phyloP scores from a whole-genome alignment of 2,113 vertebrate species.

The Onychostoma macrolepis region DNA sequence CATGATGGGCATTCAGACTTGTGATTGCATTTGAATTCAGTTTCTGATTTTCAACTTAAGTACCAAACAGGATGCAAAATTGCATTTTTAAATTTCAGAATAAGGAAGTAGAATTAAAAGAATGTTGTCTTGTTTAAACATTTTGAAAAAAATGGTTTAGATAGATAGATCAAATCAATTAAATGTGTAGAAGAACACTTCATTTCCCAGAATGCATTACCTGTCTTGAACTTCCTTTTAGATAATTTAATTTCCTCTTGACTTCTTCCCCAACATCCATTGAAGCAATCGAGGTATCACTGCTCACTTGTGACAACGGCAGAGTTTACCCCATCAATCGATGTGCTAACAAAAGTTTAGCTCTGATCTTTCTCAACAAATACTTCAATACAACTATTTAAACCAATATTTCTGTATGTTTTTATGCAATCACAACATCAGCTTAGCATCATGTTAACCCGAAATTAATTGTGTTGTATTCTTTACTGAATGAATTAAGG shows the following conservation, averaged over 20 bases:
- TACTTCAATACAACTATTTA: neutral
- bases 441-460: neutral
- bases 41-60: neutral
- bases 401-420: neutral
- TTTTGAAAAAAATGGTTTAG: too few species aligned
- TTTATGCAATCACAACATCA: neutral
- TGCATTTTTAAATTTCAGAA: neutral
- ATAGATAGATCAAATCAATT: neutral
- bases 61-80: neutral
- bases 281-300: neutral
- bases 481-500: constrained; percentile 18
- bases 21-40: neutral
- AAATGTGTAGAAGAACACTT: neutral
- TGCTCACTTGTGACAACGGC: neutral
- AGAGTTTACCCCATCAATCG: neutral
- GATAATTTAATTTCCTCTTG: neutral
- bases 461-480: neutral
- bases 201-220: neutral
- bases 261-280: neutral
- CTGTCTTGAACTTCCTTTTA: neutral
- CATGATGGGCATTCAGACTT: neutral
- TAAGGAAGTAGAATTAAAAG: neutral
- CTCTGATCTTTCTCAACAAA: too few species aligned
- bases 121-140: too few species aligned
- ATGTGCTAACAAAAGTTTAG: neutral